Percentiles rank a stretch among this genome's conserved stretches.
These are phyloP conservation scores for Neostethus bicornis DNA, from an alignment of 2,797 vertebrate species.

Conservation along the genomic window DNA sequence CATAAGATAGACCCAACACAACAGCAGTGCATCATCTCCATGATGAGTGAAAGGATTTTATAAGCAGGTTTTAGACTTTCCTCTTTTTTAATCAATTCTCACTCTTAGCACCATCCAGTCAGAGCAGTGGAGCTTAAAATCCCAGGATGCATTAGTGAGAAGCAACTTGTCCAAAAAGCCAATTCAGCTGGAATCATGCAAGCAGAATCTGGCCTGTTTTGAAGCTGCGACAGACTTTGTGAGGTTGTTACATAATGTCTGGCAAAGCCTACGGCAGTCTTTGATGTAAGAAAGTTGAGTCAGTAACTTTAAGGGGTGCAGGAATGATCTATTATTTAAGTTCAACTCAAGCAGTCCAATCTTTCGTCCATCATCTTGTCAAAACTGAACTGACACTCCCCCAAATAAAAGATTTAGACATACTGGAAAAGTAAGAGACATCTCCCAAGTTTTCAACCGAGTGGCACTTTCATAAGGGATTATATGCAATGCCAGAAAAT, in stretches of 20 bases:
- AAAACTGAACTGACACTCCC: slow-evolving; percentile 9
- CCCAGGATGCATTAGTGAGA: slow-evolving; percentile 10
- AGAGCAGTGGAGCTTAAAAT: slow-evolving; percentile 14
- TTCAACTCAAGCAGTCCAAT: slow-evolving; percentile 33
- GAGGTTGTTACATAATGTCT: slow-evolving; percentile 65
- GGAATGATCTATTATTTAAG: slow-evolving; percentile 65
- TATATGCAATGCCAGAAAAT: slow-evolving; percentile 3
- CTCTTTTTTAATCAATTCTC: slow-evolving; percentile 22
- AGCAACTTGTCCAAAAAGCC: slow-evolving; percentile 27
- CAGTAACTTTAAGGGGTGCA: slow-evolving; percentile 44
- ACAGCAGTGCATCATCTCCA: slow-evolving; percentile 28
- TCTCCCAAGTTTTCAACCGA: no score
- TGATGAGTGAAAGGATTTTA: slow-evolving; percentile 54
- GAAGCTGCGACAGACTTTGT: slow-evolving; percentile 40
- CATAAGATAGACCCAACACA: slow-evolving; percentile 48
- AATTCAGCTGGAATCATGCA: slow-evolving; percentile 21
- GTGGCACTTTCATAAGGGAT: no score
- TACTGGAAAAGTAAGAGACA: no score
- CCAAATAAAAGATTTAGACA: background rate
- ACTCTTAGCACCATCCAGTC: slow-evolving; percentile 21
- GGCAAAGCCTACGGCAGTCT: slow-evolving; percentile 37
- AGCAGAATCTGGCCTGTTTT: slow-evolving; percentile 15
- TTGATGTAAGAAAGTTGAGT: slow-evolving; percentile 50
- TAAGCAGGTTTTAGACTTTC: slow-evolving; percentile 36
- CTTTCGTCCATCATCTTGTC: slow-evolving; percentile 19